phyloP scores from a whole-genome alignment of 2,888 invertebrate species.

The Petrophora chlorosata region DNA sequence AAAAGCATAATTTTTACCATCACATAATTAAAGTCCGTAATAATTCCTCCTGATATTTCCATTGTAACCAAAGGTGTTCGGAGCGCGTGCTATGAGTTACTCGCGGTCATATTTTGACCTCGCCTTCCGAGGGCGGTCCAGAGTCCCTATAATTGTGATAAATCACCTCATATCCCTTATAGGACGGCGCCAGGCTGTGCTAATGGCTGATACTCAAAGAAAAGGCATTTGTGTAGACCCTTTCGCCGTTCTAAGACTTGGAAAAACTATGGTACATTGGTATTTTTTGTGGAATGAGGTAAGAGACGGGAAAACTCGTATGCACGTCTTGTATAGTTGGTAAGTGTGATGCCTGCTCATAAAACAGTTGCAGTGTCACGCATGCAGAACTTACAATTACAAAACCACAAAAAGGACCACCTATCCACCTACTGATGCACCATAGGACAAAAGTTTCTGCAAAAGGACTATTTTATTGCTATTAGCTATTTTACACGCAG shows the following conservation, averaged over 20 bases:
- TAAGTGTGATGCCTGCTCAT: too few relatives aligned
- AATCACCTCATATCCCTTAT: slow-evolving; percentile 69
- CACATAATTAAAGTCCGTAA: slow-evolving; percentile 27
- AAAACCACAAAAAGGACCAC: too few relatives aligned
- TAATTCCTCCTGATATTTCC: slow-evolving; percentile 28
- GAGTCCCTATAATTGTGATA: slow-evolving; percentile 76
- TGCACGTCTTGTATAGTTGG: too few relatives aligned
- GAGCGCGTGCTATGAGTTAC: slow-evolving; percentile 33
- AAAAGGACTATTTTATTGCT: too few relatives aligned
- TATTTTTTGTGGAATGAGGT: too few relatives aligned
- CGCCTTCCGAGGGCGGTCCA: slow-evolving; percentile 34
- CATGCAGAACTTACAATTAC: too few relatives aligned
- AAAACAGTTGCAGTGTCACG: too few relatives aligned
- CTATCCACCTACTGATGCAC: too few relatives aligned
- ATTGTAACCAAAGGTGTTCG: slow-evolving; percentile 27
- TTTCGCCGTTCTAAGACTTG: slow-evolving; percentile 36
- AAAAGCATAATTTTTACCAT: slow-evolving; percentile 20
- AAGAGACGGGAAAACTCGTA: too few relatives aligned
- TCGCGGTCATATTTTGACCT: slow-evolving; percentile 38
- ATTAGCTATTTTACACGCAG: too few relatives aligned
- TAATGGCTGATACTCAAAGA: slow-evolving; percentile 68
- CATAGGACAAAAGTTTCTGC: too few relatives aligned
- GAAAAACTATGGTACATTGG: too few relatives aligned
- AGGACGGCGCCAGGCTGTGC: slow-evolving; percentile 64
- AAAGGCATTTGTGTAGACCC: slow-evolving; percentile 61